These are phyloP conservation scores for Xanthia icteritia DNA, from an alignment of 2,888 invertebrate genomes.

Conservation along the genomic window DNA sequence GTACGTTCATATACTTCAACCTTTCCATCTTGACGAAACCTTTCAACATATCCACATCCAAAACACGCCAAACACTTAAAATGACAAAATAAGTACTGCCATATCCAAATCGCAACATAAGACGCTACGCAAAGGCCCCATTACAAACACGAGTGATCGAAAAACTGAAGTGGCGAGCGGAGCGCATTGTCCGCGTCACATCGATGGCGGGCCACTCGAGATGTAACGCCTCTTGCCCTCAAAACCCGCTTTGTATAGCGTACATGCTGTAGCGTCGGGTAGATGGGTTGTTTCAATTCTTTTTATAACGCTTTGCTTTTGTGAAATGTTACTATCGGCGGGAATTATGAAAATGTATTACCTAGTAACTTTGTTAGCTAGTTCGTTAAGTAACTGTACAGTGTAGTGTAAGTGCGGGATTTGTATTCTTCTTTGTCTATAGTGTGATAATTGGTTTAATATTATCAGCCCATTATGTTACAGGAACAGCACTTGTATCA, in stretches of 20 bases:
- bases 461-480: background rate
- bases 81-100: slow-evolving; percentile 50
- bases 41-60: background rate
- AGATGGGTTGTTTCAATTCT: slow-evolving; percentile 14
- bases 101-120: slow-evolving; percentile 54
- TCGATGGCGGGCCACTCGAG: slow-evolving; percentile 68
- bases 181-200: slow-evolving; percentile 66
- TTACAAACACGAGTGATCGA: slow-evolving; percentile 67
- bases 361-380: background rate
- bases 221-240: slow-evolving; percentile 72
- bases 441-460: background rate
- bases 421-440: background rate
- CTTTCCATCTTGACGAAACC: background rate
- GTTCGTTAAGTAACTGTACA: background rate
- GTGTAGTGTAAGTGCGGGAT: background rate
- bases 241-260: slow-evolving; percentile 69
- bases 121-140: slow-evolving; percentile 64
- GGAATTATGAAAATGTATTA: background rate
- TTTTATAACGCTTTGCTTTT: slow-evolving; percentile 14
- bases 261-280: slow-evolving; percentile 14
- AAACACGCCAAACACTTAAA: slow-evolving; percentile 26
- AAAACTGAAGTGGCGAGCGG: slow-evolving; percentile 61
- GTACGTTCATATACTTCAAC: background rate
- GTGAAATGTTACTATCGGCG: slow-evolving; percentile 16
- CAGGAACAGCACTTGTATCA: background rate